Conservation (phyloP, 1,140 invertebrate species). For the Ips nitidus region DNA sequence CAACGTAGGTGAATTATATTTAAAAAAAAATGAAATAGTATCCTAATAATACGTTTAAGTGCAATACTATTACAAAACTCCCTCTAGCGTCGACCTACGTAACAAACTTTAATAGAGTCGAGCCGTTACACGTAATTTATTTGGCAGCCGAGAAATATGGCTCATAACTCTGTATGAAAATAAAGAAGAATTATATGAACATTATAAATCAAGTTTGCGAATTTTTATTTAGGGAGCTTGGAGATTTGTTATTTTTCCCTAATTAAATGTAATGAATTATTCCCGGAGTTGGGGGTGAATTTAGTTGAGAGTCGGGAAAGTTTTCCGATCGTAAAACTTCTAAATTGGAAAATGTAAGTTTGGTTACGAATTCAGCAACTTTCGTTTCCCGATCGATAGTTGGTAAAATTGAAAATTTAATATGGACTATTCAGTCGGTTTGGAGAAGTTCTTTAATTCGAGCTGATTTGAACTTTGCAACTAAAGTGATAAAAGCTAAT, state of each 20-base stretch:
- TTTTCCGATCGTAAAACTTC: slow-evolving; percentile 17
- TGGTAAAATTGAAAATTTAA: slow-evolving; percentile 24
- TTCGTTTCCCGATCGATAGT: slow-evolving; percentile 12
- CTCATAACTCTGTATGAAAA: slow-evolving; percentile 54
- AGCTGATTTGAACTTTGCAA: slow-evolving; percentile 1
- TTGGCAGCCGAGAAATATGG: slow-evolving; percentile 53
- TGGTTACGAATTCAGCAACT: slow-evolving; percentile 6
- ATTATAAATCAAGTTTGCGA: slow-evolving; percentile 53
- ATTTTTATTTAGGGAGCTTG: slow-evolving; percentile 46
- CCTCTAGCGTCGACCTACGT: slow-evolving; percentile 44
- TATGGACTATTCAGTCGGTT: slow-evolving; percentile 1
- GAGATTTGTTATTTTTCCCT: slow-evolving; percentile 46
- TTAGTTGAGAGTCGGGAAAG: slow-evolving; percentile 5
- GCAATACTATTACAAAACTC: background rate
- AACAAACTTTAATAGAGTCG: slow-evolving; percentile 53
- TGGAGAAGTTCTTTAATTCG: slow-evolving; percentile 7
- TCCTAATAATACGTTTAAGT: too few relatives aligned
- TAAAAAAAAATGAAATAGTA: too few relatives aligned
- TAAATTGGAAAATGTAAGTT: slow-evolving; percentile 20
- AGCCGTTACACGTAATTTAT: slow-evolving; percentile 52
- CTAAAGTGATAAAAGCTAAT: background rate
- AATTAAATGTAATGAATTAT: slow-evolving; percentile 43
- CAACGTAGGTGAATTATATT: too few relatives aligned
- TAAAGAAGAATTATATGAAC: slow-evolving; percentile 55
- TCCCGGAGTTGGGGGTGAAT: slow-evolving; percentile 34